These are phyloP conservation scores for Cylindroiulus punctatus DNA, from an alignment of 2,888 invertebrate species.

Conservation along the genomic window DNA sequence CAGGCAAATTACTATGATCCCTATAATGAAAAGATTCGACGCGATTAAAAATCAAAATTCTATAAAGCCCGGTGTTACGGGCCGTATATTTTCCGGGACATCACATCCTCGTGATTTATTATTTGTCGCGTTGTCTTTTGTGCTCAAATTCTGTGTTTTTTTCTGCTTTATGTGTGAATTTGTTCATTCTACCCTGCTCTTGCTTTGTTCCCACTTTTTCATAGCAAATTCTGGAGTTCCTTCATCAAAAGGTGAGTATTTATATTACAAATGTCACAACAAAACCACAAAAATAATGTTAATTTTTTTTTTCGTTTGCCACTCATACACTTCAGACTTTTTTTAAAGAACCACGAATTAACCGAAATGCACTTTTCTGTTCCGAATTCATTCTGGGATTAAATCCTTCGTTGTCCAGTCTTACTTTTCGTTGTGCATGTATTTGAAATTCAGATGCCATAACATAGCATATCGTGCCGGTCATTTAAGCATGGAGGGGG, in stretches of 20 bases:
- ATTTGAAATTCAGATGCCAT: neutral
- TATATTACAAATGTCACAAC: constrained; percentile 40
- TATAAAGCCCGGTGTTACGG: neutral
- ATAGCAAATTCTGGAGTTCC: constrained; percentile 98
- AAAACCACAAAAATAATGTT: neutral
- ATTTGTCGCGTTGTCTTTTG: constrained; percentile 56
- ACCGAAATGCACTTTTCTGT: constrained; percentile 1
- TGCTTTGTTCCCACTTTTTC: constrained; percentile 63
- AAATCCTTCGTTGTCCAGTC: neutral
- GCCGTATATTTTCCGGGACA: neutral
- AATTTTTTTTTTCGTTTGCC: neutral
- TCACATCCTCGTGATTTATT: constrained; percentile 48
- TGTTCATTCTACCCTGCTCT: constrained; percentile 59
- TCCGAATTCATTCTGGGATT: neutral
- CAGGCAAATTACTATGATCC: neutral
- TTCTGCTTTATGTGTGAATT: constrained; percentile 59
- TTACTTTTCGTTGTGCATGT: neutral
- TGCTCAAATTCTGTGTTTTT: constrained; percentile 57
- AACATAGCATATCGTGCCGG: neutral
- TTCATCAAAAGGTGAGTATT: constrained; percentile 95
- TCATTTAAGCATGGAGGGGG: neutral
- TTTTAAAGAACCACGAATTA: neutral
- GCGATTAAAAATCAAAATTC: neutral
- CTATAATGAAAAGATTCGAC: neutral
- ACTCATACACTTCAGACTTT: neutral